These are phyloP conservation scores for Plagodis dolabraria DNA, from an alignment of 2,888 invertebrate species.

Conservation along the genomic window DNA sequence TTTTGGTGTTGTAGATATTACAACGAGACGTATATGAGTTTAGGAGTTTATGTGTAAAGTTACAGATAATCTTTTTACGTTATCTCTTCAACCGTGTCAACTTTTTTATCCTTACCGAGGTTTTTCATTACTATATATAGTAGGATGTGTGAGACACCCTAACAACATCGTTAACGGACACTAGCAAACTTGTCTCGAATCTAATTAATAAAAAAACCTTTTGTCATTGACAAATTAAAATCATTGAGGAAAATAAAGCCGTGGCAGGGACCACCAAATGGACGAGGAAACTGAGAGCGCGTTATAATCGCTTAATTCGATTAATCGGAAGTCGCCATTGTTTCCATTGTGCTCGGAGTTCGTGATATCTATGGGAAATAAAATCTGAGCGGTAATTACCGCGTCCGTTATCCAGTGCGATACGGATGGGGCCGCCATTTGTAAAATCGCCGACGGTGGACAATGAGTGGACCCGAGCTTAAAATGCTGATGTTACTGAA, in stretches of 20 bases:
- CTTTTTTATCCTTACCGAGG: background rate
- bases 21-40: too few relatives aligned
- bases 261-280: constrained; percentile 32
- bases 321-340: constrained; percentile 44
- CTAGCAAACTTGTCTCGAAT: background rate
- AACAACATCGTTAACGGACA: background rate
- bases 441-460: constrained; percentile 36
- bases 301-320: constrained; percentile 50
- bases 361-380: constrained; percentile 55
- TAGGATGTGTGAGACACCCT: too few relatives aligned
- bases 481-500: constrained; percentile 20
- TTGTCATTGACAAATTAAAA: constrained; percentile 17
- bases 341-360: constrained; percentile 41
- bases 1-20: background rate
- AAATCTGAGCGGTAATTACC: constrained; percentile 51
- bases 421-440: constrained; percentile 40
- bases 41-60: too few relatives aligned
- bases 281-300: constrained; percentile 32
- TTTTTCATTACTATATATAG: too few relatives aligned
- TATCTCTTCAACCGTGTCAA: background rate
- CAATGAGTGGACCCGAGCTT: constrained; percentile 29
- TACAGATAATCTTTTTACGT: too few relatives aligned
- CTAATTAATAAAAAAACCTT: background rate
- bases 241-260: constrained; percentile 23
- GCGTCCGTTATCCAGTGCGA: constrained; percentile 48